Conservation (phyloP, 2,797 vertebrate genomes). For the Hoplostethus mediterraneus region DNA sequence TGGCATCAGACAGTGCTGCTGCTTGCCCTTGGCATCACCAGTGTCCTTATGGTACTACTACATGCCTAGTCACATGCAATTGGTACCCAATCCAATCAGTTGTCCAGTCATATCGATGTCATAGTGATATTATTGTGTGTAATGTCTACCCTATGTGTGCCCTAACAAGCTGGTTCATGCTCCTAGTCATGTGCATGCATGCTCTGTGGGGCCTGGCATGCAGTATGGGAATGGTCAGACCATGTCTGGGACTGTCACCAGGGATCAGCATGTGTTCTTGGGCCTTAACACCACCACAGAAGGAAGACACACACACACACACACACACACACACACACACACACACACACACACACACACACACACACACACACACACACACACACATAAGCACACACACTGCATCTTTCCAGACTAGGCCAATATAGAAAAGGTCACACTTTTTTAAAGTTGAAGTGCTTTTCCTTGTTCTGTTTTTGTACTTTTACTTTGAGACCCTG, state of each 20-base stretch:
- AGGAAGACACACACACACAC: not conserved
- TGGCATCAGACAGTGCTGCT: conserved; percentile 32
- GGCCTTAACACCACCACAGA: not conserved
- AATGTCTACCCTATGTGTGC: not conserved
- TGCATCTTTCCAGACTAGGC: conserved; percentile 9
- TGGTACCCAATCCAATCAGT: conserved; percentile 30
- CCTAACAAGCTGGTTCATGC: conserved; percentile 34
- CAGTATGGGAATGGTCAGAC: conserved; percentile 13
- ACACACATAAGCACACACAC: conserved; percentile 6
- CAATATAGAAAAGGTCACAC: conserved; percentile 3
- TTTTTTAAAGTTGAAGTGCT: conserved; percentile 16
- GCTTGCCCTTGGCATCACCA: conserved; percentile 31
- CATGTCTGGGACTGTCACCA: conserved; percentile 12
- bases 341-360: conserved; percentile 1
- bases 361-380: conserved; percentile 1
- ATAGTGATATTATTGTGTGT: not conserved
- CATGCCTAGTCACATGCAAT: conserved; percentile 42
- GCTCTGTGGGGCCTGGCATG: not conserved
- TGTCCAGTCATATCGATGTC: conserved; percentile 16
- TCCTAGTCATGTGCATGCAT: not conserved
- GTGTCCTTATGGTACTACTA: conserved; percentile 55
- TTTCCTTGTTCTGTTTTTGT: conserved; percentile 29
- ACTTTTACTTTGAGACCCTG: conserved; percentile 10
- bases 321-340: not conserved
- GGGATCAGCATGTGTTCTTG: conserved; percentile 28